Evolutionary conservation across 2,888 invertebrate species (phyloP), one percentile per base, ranked within the genome.

Genomic region (Oxycera nigricornis): DNA sequence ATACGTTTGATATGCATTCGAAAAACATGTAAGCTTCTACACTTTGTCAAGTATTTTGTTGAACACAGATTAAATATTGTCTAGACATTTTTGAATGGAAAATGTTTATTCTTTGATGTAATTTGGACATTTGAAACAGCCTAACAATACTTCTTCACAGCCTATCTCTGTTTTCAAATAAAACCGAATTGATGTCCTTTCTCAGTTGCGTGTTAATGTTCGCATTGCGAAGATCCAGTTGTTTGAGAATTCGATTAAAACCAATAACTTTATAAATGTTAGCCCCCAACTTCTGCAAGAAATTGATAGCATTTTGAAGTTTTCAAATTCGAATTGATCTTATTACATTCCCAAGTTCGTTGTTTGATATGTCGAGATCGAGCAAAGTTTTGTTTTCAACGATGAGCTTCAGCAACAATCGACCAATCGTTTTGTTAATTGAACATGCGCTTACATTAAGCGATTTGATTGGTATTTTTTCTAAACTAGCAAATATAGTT

Each of bases 371-470:
- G 74, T 85, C 82, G 2, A 85, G 78, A 0, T 74, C 74, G 2
- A 77, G 20, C 22, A 85, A 55, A 0, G 79, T 82, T 59, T 77
- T 80, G 76, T 83, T 84, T 76, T 83, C 79, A 39, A 82, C 78
- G 1, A 85, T 78, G 1, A 85, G 73, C 72, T 82, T 81, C 79
- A 85, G 79, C n/a, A 85, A 79, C 4, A 83, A 39, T 46, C 82
- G 81, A 1, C 81, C 83, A 6, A 85, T 82, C 2, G 79, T 76
- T 1, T 80, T 79, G 1, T 79, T 80, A 9, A 85, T 79, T 2
- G 80, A 80, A 73, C 85, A 85, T 20, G 81, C 81, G 31, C 82
- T 81, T 14, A 85, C 7, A 74, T 85, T 82, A 11, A 85, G 74
- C 22, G 77, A 72, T 52, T 78, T 78, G 4, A 85, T 79, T 11